Conservation (phyloP, 35 echinoderm and acorn worm genomes). For the Antedon bifida region DNA sequence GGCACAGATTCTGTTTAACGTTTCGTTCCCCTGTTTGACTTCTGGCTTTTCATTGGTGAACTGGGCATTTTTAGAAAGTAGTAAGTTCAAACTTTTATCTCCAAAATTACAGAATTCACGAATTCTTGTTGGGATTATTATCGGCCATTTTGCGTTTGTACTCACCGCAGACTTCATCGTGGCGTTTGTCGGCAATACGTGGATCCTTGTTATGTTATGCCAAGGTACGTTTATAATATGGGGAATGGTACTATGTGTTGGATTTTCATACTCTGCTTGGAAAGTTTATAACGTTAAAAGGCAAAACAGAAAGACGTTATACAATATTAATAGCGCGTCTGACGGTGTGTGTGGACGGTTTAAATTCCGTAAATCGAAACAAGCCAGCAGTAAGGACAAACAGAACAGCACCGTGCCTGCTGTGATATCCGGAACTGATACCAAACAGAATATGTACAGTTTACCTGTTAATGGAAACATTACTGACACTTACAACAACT, state of each 20-base stretch:
- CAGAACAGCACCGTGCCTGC: background rate
- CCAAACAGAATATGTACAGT: background rate
- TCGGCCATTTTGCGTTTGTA: background rate
- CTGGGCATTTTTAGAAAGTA: background rate
- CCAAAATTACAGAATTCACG: background rate
- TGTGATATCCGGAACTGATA: background rate
- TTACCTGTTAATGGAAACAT: background rate
- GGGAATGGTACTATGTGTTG: background rate
- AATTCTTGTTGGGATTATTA: background rate
- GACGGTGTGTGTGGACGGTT: background rate
- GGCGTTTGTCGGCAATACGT: background rate
- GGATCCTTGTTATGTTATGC: background rate
- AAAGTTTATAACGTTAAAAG: background rate
- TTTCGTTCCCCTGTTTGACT: background rate
- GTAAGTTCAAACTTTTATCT: background rate
- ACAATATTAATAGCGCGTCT: background rate
- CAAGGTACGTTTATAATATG: background rate
- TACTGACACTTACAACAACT: background rate
- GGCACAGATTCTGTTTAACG: background rate
- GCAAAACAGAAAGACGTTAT: background rate
- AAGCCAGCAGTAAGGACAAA: background rate
- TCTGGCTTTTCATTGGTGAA: background rate
- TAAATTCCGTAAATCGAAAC: background rate
- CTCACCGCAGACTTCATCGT: background rate
- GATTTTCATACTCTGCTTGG: background rate